These are phyloP conservation scores for Acromyrmex charruanus DNA, from an alignment of 1,140 invertebrate species.

Conservation along the genomic window DNA sequence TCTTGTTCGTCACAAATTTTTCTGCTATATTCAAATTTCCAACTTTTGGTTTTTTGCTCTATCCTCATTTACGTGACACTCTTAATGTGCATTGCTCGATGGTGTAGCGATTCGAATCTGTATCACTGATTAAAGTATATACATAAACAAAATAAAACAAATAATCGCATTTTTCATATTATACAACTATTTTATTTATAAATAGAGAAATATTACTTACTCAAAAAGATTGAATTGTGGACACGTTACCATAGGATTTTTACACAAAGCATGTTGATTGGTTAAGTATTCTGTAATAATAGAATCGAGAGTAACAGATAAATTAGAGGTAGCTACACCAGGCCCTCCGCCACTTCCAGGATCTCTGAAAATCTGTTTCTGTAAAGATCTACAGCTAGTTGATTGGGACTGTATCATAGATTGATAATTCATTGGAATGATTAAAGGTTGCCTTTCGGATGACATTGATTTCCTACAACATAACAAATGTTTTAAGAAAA, in stretches of 20 bases:
- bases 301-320: conserved; percentile 92
- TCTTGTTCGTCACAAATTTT: too few relatives aligned
- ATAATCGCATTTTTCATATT: conserved; percentile 18
- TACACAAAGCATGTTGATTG: conserved; percentile 97
- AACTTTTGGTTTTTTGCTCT: too few relatives aligned
- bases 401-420: conserved; percentile 60
- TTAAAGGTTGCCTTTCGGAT: conserved; percentile 78
- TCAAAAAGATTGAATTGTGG: conserved; percentile 96
- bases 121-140: not conserved
- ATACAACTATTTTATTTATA: conserved; percentile 1
- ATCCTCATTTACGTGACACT: too few relatives aligned
- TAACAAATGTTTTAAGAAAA: not conserved
- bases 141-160: conserved; percentile 4
- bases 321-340: conserved; percentile 80
- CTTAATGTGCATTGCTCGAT: too few relatives aligned
- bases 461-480: conserved; percentile 78
- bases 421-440: conserved; percentile 66
- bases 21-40: too few relatives aligned
- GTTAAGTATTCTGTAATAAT: conserved; percentile 98
- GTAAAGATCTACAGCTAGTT: conserved; percentile 87
- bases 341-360: conserved; percentile 74
- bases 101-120: too few relatives aligned
- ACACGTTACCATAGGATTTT: conserved; percentile 96
- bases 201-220: conserved; percentile 85
- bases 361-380: conserved; percentile 89